Base-by-base conservation (phyloP, 2,888 invertebrate genomes). In the Mesopsocus fuscifrons region DNA sequence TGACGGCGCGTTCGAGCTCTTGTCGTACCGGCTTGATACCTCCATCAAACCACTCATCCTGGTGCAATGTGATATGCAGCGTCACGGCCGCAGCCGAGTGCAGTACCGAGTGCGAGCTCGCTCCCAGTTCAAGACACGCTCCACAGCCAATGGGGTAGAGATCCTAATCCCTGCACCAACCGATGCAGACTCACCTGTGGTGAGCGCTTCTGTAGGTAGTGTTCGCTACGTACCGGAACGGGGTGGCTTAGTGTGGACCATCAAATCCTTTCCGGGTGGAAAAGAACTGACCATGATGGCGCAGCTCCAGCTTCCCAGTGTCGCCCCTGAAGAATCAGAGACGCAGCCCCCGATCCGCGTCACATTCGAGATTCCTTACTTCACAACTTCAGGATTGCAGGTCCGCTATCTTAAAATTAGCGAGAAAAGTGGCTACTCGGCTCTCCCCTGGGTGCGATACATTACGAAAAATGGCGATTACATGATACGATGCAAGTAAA, bases 391-490 rank as follows among this genome's bases (percentile, higher is more conserved):
- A 33, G 75, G 76, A 31, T 15, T 11, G 15, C 30, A 46, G 46
- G 72, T 74, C 16, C 65, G 76, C 8, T 77, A 77, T 54, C 57
- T 76, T 58, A 77, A 77, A 59, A 76, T 76, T 52, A 77, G 77
- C 50, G 76, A 76, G 56, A 76, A 77, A 57, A 73, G 72, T 54
- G 75, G 75, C 6, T 75, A 75, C 56, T 75, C 76, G 55, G 75
- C 76, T 3, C 57, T 77, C 46, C 76, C 76, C 2, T 76, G 76
- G 76, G 75, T 76, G 6, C 60, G 76, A 20, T 76, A 76, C 57
- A 74, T 77, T 49, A 77, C 76, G 26, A 74, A 76, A 57, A 76
- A 76, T 56, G 76, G 76, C 31, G 75, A 77, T 55, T 77, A 77
- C 54, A 74, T 75, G 54, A 62, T 76, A 42, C 58, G 76, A 52